phyloP scores from a whole-genome alignment of 1,140 invertebrate genomes.

The Sminthurides bifidus region DNA sequence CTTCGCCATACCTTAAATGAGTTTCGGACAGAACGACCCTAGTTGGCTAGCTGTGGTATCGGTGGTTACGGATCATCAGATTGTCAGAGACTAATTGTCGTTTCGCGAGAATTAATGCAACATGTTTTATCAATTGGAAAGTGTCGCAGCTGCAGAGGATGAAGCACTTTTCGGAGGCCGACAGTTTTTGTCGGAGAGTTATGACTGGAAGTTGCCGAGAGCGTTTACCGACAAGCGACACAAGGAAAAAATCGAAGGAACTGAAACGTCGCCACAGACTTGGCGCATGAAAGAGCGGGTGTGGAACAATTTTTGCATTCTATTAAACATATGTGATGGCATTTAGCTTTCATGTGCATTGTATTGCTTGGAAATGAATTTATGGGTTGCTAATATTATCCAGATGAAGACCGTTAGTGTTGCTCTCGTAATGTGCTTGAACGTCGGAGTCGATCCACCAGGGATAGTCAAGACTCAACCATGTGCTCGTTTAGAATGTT shows the following conservation, averaged over 20 bases:
- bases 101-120: too few relatives aligned
- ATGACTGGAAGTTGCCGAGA: conserved; percentile 25
- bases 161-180: too few relatives aligned
- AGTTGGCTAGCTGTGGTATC: too few relatives aligned
- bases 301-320: conserved; percentile 30
- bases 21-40: too few relatives aligned
- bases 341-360: conserved; percentile 1
- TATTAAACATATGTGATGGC: background rate
- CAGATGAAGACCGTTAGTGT: conserved; percentile 99
- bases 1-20: too few relatives aligned
- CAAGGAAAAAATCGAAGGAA: conserved; percentile 59
- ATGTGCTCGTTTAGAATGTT: conserved; percentile 89
- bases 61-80: too few relatives aligned
- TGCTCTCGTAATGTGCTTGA: conserved; percentile 90
- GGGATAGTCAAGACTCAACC: conserved; percentile 95
- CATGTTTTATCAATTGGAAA: too few relatives aligned
- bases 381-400: conserved; percentile 31
- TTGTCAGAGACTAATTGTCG: too few relatives aligned
- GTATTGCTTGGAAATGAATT: background rate
- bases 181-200: conserved; percentile 18
- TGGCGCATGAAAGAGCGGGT: conserved; percentile 89
- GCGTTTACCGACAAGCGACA: conserved; percentile 49
- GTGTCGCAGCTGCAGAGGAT: too few relatives aligned
- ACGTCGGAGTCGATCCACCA: conserved; percentile 97
- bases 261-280: conserved; percentile 57